These are phyloP conservation scores for Tridacna gigas DNA, from an alignment of 2,888 invertebrate species.

Conservation along the genomic window DNA sequence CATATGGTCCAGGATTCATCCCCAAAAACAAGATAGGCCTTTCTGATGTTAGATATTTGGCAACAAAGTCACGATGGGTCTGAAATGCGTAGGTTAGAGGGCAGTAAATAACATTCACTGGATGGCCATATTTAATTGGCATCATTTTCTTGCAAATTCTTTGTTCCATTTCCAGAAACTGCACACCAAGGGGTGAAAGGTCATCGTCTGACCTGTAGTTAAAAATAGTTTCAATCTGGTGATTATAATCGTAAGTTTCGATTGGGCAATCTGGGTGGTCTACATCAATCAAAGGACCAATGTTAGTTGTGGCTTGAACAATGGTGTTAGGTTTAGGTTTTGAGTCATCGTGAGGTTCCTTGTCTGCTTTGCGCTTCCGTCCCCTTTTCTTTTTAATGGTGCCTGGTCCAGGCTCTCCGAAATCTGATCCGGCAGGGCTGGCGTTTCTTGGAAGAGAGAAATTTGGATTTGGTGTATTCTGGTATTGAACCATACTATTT, in stretches of 20 bases:
- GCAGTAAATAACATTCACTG: conserved; percentile 91
- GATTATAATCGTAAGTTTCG: conserved; percentile 62
- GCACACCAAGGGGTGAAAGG: conserved; percentile 64
- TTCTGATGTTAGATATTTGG: conserved; percentile 88
- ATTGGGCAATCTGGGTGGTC: conserved; percentile 60
- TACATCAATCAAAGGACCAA: conserved; percentile 58
- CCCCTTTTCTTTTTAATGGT: conserved; percentile 60
- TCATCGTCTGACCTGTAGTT: conserved; percentile 55
- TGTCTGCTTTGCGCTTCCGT: conserved; percentile 61
- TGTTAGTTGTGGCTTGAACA: conserved; percentile 50
- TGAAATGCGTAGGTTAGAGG: conserved; percentile 93
- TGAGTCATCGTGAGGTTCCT: conserved; percentile 57
- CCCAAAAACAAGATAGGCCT: conserved; percentile 94
- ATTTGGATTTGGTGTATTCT: conserved; percentile 43
- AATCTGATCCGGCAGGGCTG: conserved; percentile 58
- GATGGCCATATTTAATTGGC: conserved; percentile 86
- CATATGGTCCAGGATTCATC: conserved; percentile 99
- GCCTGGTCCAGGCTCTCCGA: conserved; percentile 25
- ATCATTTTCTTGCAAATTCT: conserved; percentile 84
- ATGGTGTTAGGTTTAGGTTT: conserved; percentile 62
- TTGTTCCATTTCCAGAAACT: conserved; percentile 77
- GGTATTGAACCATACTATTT: conserved; percentile 53
- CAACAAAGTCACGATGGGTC: conserved; percentile 91
- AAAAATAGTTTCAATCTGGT: conserved; percentile 63
- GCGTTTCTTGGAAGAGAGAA: conserved; percentile 49